phyloP scores from a whole-genome alignment of 2,888 invertebrate species.

The Meteorus cinctellus region DNA sequence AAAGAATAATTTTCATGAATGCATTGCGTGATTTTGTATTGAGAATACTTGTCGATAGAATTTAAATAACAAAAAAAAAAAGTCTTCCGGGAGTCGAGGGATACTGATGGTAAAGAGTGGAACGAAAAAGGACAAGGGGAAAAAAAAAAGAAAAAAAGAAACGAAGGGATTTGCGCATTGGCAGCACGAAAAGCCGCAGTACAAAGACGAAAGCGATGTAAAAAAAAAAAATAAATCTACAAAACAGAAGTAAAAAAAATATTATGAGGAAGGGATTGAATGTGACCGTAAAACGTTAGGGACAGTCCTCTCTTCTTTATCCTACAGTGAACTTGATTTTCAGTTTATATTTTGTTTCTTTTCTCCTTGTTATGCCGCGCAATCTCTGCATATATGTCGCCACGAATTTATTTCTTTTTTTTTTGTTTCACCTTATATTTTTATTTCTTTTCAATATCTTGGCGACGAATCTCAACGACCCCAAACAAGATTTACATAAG shows the following conservation, averaged over 20 bases:
- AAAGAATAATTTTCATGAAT: no score
- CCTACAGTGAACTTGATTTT: neutral
- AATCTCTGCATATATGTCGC: slow-evolving; percentile 4
- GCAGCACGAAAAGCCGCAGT: no score
- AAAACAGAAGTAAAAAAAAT: neutral
- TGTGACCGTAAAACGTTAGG: neutral
- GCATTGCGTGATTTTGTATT: no score
- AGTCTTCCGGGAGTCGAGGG: no score
- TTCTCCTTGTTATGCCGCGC: neutral
- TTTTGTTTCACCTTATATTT: slow-evolving; percentile 15
- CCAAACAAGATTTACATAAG: slow-evolving; percentile 44
- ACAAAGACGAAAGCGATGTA: neutral
- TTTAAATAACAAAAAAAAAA: no score
- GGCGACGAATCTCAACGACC: slow-evolving; percentile 39
- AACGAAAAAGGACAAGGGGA: no score
- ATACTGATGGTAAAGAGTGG: no score
- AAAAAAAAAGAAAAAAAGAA: no score
- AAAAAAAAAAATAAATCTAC: neutral
- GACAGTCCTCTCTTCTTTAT: neutral
- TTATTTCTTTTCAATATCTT: slow-evolving; percentile 39
- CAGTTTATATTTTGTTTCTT: neutral
- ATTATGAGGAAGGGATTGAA: neutral
- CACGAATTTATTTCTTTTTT: slow-evolving; percentile 26
- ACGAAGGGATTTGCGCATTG: no score
- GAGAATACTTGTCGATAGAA: no score